Evolutionary conservation across 2,113 vertebrate species (phyloP).

Genomic region (Platycercus adscitus): DNA sequence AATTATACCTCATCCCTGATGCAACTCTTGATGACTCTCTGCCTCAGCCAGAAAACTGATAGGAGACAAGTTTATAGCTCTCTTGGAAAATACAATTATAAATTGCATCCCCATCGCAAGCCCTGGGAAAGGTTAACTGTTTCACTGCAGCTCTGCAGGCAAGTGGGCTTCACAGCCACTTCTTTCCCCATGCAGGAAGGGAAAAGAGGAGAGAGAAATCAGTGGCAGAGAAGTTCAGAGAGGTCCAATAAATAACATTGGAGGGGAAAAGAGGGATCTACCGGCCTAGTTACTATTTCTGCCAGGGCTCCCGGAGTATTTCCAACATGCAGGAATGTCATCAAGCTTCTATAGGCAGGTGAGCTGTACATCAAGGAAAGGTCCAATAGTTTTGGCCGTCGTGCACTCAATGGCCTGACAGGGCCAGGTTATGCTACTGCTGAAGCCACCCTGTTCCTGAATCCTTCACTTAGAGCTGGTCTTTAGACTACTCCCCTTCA

Average conservation of each 20-base stretch:
- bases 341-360: background rate
- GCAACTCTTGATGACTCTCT: constrained; percentile 61
- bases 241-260: background rate
- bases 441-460: background rate
- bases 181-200: background rate
- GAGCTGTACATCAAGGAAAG: background rate
- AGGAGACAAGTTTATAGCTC: constrained; percentile 64
- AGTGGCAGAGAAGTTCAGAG: background rate
- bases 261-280: background rate
- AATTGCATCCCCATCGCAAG: constrained; percentile 31
- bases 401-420: background rate
- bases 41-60: constrained; percentile 55
- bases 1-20: constrained; percentile 66
- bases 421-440: background rate
- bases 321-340: background rate
- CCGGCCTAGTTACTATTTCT: background rate
- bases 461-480: background rate
- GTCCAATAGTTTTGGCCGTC: background rate
- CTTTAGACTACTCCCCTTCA: background rate
- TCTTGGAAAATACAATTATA: constrained; percentile 64
- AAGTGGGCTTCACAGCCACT: fast-evolving
- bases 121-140: constrained; percentile 41
- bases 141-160: background rate
- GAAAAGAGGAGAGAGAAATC: background rate
- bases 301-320: background rate